Conservation (phyloP, 2,113 vertebrate species). For the Caranx ignobilis region DNA sequence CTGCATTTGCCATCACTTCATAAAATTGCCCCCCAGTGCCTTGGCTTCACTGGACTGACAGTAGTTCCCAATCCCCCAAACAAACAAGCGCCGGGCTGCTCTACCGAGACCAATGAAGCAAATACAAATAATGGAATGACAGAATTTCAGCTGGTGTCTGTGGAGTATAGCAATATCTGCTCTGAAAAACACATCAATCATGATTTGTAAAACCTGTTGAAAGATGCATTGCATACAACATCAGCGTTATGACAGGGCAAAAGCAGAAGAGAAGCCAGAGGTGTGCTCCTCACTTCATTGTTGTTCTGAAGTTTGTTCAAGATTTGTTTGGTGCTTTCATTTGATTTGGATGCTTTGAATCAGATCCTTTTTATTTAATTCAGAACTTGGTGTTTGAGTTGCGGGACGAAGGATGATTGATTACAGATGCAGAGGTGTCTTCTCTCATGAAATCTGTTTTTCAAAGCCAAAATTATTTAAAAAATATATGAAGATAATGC, state of each 20-base stretch:
- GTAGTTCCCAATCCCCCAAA: conserved; percentile 57
- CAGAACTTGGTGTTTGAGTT: conserved; percentile 25
- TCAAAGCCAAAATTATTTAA: conserved; percentile 20
- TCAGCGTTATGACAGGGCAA: background rate
- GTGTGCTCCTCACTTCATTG: conserved; percentile 7
- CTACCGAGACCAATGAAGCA: conserved; percentile 42
- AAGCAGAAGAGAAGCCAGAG: background rate
- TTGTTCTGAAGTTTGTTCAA: conserved; percentile 22
- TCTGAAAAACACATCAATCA: conserved; percentile 37
- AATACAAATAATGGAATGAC: conserved; percentile 63
- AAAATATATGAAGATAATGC: conserved; percentile 33
- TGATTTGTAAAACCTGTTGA: conserved; percentile 38
- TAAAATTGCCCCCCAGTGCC: conserved; percentile 57
- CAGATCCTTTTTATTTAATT: conserved; percentile 33
- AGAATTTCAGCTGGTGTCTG: conserved; percentile 41
- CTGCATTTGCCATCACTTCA: conserved; percentile 57
- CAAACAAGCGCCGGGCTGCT: conserved; percentile 56
- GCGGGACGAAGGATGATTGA: conserved; percentile 42
- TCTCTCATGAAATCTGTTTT: conserved; percentile 35
- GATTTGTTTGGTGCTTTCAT: conserved; percentile 10
- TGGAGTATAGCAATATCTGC: conserved; percentile 35
- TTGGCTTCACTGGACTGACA: conserved; percentile 60
- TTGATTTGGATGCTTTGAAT: conserved; percentile 28
- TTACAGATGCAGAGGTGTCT: conserved; percentile 22
- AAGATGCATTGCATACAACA: conserved; percentile 12